Percentiles rank a stretch among this genome's conserved stretches.
Evolutionary conservation across 2,888 invertebrate species (phyloP).

Genomic region (Onchidella celtica): DNA sequence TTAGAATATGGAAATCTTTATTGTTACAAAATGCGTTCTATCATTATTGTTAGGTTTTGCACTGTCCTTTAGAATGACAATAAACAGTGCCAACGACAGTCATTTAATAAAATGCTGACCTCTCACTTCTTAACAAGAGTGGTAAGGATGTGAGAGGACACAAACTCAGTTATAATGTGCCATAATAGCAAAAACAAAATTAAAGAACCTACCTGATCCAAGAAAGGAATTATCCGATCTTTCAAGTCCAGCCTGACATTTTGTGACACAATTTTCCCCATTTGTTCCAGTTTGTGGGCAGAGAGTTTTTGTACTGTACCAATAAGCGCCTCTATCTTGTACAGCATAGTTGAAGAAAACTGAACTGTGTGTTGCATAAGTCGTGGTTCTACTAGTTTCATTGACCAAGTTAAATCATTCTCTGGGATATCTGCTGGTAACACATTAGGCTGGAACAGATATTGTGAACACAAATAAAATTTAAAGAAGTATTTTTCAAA

Average conservation of each 20-base stretch:
- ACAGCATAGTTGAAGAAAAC: not conserved
- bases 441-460: constrained; percentile 11
- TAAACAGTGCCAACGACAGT: too few relatives aligned
- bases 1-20: too few relatives aligned
- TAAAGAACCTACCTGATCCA: constrained; percentile 31
- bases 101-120: too few relatives aligned
- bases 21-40: too few relatives aligned
- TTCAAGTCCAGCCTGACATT: constrained; percentile 11
- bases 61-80: too few relatives aligned
- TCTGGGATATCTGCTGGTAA: not conserved
- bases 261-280: not conserved
- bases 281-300: not conserved
- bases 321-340: not conserved
- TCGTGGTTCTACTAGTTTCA: constrained; percentile 9
- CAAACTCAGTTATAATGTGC: too few relatives aligned
- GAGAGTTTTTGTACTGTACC: not conserved
- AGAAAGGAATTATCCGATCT: constrained; percentile 11
- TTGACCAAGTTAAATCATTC: not conserved
- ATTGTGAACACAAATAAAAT: too few relatives aligned
- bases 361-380: constrained; percentile 8
- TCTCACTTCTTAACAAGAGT: too few relatives aligned
- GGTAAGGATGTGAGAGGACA: too few relatives aligned
- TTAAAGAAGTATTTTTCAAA: too few relatives aligned
- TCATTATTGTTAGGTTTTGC: too few relatives aligned
- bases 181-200: too few relatives aligned